Evolutionary conservation across 2,888 invertebrate species (phyloP).

Genomic region (Coronaproctus castanopsis): DNA sequence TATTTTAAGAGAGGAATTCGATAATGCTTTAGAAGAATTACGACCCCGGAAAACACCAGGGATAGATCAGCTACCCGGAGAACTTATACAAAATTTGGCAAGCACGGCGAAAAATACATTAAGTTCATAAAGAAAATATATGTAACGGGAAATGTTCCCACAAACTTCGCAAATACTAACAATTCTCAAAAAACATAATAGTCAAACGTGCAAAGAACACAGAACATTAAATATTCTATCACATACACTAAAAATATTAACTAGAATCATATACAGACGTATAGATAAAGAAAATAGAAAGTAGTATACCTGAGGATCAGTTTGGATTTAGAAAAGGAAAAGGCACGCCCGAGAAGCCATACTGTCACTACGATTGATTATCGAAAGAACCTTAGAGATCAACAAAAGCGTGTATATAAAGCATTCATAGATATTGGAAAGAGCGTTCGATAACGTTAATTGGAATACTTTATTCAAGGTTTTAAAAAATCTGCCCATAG

Average conservation of each 20-base stretch:
- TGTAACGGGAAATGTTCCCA: neutral
- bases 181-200: neutral
- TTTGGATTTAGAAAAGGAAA: neutral
- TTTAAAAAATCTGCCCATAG: neutral
- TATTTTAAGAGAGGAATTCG: neutral
- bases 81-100: neutral
- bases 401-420: neutral
- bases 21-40: neutral
- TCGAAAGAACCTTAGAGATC: neutral
- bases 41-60: neutral
- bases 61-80: neutral
- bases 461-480: neutral
- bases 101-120: no score
- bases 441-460: neutral
- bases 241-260: no score
- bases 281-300: neutral
- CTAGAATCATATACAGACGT: no score
- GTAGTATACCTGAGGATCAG: neutral
- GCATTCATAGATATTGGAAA: neutral
- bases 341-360: neutral
- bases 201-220: neutral
- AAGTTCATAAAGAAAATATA: no score
- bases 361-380: neutral
- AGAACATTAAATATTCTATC: neutral
- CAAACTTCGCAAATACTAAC: neutral